Percentiles rank a stretch among this genome's conserved stretches.
These are phyloP conservation scores for Fratercula arctica DNA, from an alignment of 2,797 vertebrate species.

Conservation along the genomic window DNA sequence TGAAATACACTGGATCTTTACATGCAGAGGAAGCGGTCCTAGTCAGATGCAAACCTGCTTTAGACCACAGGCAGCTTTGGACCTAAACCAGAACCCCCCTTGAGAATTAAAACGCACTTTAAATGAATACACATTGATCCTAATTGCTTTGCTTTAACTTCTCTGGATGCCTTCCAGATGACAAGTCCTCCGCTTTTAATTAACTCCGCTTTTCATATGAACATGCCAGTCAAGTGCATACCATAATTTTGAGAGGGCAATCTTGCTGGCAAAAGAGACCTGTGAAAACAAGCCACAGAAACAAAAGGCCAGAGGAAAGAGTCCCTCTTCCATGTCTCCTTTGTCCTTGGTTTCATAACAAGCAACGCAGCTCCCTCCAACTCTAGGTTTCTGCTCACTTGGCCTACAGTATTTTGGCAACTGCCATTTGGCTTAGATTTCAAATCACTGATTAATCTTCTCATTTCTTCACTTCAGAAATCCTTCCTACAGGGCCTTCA, in stretches of 20 bases:
- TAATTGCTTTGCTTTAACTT: not conserved
- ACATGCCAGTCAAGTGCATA: not conserved
- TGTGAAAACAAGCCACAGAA: not conserved
- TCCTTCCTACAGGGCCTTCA: not conserved
- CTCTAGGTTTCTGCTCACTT: not conserved
- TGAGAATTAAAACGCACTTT: not conserved
- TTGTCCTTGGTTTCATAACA: constrained; percentile 28
- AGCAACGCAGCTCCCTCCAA: not conserved
- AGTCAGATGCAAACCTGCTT: not conserved
- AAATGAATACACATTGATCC: not conserved
- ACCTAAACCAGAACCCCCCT: not conserved
- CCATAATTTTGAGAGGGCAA: not conserved
- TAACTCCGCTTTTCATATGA: not conserved
- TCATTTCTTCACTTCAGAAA: not conserved
- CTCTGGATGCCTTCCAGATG: not conserved
- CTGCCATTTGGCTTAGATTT: not conserved
- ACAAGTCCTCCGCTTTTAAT: not conserved
- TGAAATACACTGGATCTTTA: not conserved
- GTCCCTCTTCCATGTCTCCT: not conserved
- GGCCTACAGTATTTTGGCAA: not conserved
- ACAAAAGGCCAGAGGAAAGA: not conserved
- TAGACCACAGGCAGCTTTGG: not conserved
- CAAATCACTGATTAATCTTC: constrained; percentile 28
- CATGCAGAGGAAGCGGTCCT: not conserved
- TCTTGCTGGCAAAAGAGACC: not conserved